phyloP scores from a whole-genome alignment of 2,888 invertebrate species.

The Agrotis ipsilon region DNA sequence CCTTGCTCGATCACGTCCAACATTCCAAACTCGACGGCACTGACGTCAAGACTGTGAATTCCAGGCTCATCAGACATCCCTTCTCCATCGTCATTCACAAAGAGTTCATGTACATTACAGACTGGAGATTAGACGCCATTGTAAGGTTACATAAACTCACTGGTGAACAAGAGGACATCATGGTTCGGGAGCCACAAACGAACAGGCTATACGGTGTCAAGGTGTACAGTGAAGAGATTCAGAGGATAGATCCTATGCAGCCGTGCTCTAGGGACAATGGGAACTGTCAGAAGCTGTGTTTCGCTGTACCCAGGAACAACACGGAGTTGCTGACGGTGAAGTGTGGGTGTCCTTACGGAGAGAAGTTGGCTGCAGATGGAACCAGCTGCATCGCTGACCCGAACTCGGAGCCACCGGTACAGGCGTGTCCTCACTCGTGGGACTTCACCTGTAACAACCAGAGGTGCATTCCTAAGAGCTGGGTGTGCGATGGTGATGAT shows the following conservation, averaged over 20 bases:
- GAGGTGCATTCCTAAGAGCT: conserved; percentile 97
- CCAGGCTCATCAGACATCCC: conserved; percentile 96
- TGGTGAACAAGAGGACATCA: conserved; percentile 96
- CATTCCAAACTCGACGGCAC: conserved; percentile 97
- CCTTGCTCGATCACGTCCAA: conserved; percentile 98
- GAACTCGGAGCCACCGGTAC: conserved; percentile 96
- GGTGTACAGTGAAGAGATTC: conserved; percentile 95
- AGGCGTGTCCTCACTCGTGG: conserved; percentile 97
- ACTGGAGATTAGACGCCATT: conserved; percentile 99
- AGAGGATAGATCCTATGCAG: conserved; percentile 93
- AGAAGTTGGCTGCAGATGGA: conserved; percentile 94
- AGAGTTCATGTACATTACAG: conserved; percentile 98
- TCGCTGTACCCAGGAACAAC: conserved; percentile 94
- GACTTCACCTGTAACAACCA: conserved; percentile 98
- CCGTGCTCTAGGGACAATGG: conserved; percentile 97
- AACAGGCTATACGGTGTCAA: conserved; percentile 98
- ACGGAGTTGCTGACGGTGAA: conserved; percentile 91
- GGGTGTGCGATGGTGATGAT: conserved; percentile 99
- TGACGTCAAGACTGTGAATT: conserved; percentile 97
- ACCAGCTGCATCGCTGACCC: conserved; percentile 95
- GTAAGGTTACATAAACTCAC: conserved; percentile 97
- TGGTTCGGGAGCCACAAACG: conserved; percentile 97
- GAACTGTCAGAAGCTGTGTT: conserved; percentile 98
- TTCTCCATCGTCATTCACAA: conserved; percentile 97
- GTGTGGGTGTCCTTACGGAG: conserved; percentile 98